phyloP scores from a whole-genome alignment of 2,113 vertebrate genomes.

The mouse (Mus musculus) region DNA sequence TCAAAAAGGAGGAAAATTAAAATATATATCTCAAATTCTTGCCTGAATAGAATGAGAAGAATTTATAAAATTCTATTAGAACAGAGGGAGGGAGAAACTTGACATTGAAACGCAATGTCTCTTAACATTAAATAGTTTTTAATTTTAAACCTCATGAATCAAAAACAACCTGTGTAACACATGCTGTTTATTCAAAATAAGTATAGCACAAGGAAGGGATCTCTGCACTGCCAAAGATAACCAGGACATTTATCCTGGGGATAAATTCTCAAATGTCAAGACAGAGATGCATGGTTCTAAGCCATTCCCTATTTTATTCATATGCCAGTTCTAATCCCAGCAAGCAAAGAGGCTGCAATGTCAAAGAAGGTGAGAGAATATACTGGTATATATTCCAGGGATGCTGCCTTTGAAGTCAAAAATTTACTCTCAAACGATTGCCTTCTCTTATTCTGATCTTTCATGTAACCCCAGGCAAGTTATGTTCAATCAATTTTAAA shows the following conservation, averaged over 20 bases:
- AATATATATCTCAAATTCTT: not conserved
- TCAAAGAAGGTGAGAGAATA: not conserved
- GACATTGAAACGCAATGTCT: not conserved
- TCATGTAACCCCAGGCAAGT: not conserved
- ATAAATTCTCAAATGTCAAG: constrained; percentile 52
- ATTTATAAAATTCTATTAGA: not conserved
- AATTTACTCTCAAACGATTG: not conserved
- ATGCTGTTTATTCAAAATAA: constrained; percentile 14
- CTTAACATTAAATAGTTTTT: not conserved
- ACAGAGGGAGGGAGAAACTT: not conserved
- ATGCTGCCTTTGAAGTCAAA: constrained; percentile 24
- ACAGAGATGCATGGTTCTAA: constrained; percentile 1
- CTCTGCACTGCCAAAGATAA: constrained; percentile 24
- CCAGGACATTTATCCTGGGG: not conserved
- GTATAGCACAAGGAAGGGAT: not conserved
- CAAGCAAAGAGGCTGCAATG: not conserved
- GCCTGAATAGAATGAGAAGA: not conserved
- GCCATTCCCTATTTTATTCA: constrained; percentile 38
- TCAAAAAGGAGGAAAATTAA: not conserved
- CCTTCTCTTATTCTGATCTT: not conserved
- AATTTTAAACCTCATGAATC: not conserved
- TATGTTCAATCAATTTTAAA: constrained; percentile 22
- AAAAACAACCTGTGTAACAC: not conserved
- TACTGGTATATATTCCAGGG: not conserved
- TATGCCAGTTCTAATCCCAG: constrained; percentile 18